phyloP scores from a whole-genome alignment of 2,797 vertebrate genomes.

The Agapornis canus region DNA sequence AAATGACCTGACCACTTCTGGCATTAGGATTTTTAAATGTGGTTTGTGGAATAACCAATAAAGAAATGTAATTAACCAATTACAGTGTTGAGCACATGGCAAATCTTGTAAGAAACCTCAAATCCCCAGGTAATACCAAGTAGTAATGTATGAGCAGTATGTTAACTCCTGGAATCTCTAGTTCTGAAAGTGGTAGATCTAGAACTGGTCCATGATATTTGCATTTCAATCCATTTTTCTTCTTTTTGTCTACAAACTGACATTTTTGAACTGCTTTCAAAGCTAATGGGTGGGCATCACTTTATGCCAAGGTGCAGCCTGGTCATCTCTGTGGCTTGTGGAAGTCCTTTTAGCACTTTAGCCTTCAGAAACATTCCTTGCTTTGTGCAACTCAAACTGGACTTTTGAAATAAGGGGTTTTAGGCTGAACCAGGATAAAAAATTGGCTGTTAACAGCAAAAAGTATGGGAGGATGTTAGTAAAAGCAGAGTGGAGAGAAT shows the following conservation, averaged over 20 bases:
- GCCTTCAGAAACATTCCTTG: neutral
- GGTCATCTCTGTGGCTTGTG: neutral
- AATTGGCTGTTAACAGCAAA: neutral
- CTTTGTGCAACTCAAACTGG: neutral
- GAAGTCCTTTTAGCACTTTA: neutral
- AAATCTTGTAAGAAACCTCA: constrained; percentile 29
- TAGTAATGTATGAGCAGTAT: neutral
- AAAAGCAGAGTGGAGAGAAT: neutral
- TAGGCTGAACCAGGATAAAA: neutral
- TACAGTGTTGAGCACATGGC: neutral
- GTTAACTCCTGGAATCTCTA: neutral
- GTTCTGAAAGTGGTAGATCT: neutral
- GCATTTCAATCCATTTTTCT: neutral
- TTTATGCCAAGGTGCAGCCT: neutral
- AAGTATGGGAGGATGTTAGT: neutral
- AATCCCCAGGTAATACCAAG: neutral
- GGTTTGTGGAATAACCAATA: constrained; percentile 32
- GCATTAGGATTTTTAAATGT: neutral
- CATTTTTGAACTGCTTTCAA: neutral
- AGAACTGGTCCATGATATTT: neutral
- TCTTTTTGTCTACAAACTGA: neutral
- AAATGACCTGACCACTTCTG: neutral
- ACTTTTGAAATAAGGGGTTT: neutral
- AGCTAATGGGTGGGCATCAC: neutral
- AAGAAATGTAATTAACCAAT: constrained; percentile 34